Evolutionary conservation across 2,888 invertebrate genomes (phyloP).

Genomic region (Drosophila greeni): DNA sequence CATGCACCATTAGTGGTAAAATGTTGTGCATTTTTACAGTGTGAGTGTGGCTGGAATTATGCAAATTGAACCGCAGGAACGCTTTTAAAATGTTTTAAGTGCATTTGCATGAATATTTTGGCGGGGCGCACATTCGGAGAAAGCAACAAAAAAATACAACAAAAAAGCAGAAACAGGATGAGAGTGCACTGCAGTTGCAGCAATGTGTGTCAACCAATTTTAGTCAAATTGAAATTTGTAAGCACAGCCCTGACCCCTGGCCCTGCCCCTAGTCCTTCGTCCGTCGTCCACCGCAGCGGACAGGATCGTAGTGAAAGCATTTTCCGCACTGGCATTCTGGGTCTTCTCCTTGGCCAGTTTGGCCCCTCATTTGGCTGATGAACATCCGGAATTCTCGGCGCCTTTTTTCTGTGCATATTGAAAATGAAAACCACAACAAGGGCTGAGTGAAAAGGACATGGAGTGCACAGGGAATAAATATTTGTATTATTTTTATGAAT

Average conservation of each 20-base stretch:
- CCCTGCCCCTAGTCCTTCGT: background rate
- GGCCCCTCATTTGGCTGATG: constrained; percentile 56
- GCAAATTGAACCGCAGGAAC: constrained; percentile 74
- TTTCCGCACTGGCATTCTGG: constrained; percentile 20
- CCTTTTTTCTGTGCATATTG: constrained; percentile 38
- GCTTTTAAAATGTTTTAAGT: constrained; percentile 74
- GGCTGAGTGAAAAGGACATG: constrained; percentile 10
- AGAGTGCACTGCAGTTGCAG: constrained; percentile 49
- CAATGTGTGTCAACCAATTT: constrained; percentile 73
- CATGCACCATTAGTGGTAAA: constrained; percentile 71
- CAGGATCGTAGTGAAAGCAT: constrained; percentile 22
- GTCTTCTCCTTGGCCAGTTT: constrained; percentile 14
- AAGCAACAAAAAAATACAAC: constrained; percentile 30
- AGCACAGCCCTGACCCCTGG: constrained; percentile 53
- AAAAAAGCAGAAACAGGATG: constrained; percentile 6
- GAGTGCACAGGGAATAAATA: constrained; percentile 6
- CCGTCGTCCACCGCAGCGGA: constrained; percentile 5
- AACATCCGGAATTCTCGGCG: constrained; percentile 36
- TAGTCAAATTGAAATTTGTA: constrained; percentile 67
- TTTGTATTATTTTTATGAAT: background rate
- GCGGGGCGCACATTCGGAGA: constrained; percentile 37
- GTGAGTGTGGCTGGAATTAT: constrained; percentile 66
- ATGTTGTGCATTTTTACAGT: constrained; percentile 74
- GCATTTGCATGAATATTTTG: constrained; percentile 75
- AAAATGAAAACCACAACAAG: constrained; percentile 49